A percentile compares a stretch with the other conserved stretches of the same genome.
These are phyloP conservation scores for Sebastes ruberrimus DNA, from an alignment of 2,797 vertebrate species.

Conservation along the genomic window DNA sequence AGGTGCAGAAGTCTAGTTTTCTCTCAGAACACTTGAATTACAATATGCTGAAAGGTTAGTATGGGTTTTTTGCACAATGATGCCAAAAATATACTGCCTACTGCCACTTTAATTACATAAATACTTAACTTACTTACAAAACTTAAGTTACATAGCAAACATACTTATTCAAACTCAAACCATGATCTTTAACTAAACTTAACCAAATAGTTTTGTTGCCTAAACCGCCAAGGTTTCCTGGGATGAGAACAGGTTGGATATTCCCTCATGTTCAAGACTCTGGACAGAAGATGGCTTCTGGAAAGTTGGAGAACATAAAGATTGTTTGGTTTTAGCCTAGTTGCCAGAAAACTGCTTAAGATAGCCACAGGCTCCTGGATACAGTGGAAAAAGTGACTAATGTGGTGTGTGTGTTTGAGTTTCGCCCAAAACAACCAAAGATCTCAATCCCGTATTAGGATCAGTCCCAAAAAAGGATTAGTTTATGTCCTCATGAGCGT, in stretches of 20 bases:
- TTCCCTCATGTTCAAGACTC: neutral
- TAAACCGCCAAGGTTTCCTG: neutral
- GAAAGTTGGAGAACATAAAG: conserved; percentile 44
- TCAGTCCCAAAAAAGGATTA: conserved; percentile 21
- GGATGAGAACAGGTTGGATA: neutral
- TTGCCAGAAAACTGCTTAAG: conserved; percentile 37
- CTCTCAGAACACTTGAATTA: no score
- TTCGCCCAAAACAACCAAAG: conserved; percentile 7
- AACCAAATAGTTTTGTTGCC: neutral
- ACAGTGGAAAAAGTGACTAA: conserved; percentile 60
- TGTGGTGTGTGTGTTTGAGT: neutral
- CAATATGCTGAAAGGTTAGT: no score
- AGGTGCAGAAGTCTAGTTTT: no score
- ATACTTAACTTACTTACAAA: no score
- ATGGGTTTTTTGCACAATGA: no score
- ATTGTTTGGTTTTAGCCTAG: conserved; percentile 18
- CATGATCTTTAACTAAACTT: neutral
- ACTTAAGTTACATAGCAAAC: neutral
- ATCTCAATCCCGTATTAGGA: conserved; percentile 38
- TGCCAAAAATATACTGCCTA: no score
- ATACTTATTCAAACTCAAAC: neutral
- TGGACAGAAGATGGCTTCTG: conserved; percentile 14
- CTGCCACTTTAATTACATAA: no score
- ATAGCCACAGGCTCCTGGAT: conserved; percentile 26
- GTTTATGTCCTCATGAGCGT: conserved; percentile 1